Evolutionary conservation across 2,113 vertebrate species (phyloP).

Genomic region (Pteropus alecto): DNA sequence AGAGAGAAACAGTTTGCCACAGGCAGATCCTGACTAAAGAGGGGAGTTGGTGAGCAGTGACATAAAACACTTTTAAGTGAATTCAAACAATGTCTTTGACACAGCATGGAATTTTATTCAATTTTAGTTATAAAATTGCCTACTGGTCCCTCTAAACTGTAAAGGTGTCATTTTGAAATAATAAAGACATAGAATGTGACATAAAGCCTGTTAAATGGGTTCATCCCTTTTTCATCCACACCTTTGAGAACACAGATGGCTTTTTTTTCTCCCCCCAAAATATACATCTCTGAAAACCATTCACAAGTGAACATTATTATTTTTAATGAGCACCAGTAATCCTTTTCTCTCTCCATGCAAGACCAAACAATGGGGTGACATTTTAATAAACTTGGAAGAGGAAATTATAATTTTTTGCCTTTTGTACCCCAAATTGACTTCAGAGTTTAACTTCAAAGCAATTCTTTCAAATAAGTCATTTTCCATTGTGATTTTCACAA

Average conservation of each 20-base stretch:
- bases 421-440: not conserved
- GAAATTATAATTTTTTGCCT: not conserved
- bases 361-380: not conserved
- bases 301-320: constrained; percentile 43
- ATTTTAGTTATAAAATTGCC: constrained; percentile 53
- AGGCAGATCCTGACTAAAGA: constrained; percentile 71
- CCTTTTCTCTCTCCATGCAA: not conserved
- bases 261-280: not conserved
- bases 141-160: constrained; percentile 65
- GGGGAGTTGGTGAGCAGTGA: constrained; percentile 64
- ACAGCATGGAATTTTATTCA: constrained; percentile 72
- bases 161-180: constrained; percentile 68
- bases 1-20: constrained; percentile 74
- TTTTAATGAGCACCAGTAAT: constrained; percentile 45
- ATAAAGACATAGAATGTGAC: constrained; percentile 47
- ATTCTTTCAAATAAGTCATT: constrained; percentile 15
- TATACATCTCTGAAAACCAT: not conserved
- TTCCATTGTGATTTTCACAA: not conserved
- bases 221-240: not conserved
- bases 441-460: not conserved
- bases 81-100: constrained; percentile 76
- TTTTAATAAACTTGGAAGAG: constrained; percentile 32
- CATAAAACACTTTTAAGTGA: constrained; percentile 76
- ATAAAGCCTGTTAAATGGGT: constrained; percentile 14
- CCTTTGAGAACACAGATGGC: not conserved